These are phyloP conservation scores for Meloe dianella DNA, from an alignment of 2,888 invertebrate genomes.

Conservation along the genomic window DNA sequence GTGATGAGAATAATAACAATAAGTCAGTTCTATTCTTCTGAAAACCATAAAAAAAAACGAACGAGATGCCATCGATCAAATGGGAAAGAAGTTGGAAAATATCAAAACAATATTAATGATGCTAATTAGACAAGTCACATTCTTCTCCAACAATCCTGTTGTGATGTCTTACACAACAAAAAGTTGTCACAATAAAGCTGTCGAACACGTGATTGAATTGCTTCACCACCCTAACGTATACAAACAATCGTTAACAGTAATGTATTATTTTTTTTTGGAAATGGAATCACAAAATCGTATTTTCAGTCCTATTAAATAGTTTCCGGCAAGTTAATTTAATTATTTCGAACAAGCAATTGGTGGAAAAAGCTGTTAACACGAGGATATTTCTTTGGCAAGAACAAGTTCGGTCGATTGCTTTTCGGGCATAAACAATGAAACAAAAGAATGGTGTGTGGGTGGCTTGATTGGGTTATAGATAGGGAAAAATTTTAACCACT, in stretches of 20 bases:
- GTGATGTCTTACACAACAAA: too few species aligned
- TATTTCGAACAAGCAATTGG: background rate
- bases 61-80: too few species aligned
- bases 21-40: constrained; percentile 46
- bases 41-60: too few species aligned
- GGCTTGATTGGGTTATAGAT: background rate
- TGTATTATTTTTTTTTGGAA: background rate
- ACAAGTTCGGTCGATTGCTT: constrained; percentile 26
- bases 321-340: constrained; percentile 4
- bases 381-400: constrained; percentile 25
- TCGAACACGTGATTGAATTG: too few species aligned
- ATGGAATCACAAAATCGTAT: background rate
- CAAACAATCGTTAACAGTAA: background rate
- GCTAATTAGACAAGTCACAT: too few species aligned
- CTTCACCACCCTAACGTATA: too few species aligned
- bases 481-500: constrained; percentile 3
- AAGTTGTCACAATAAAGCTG: too few species aligned
- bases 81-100: too few species aligned
- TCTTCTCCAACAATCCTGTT: too few species aligned
- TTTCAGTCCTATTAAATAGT: background rate
- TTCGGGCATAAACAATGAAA: constrained; percentile 29
- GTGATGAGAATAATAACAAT: constrained; percentile 60
- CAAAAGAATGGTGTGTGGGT: background rate
- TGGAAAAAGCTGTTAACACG: constrained; percentile 9
- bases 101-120: too few species aligned